A percentile compares a stretch with the other conserved stretches of the same genome.
These are phyloP conservation scores for Caradrina kadenii DNA, from an alignment of 2,888 invertebrate species.

Conservation along the genomic window DNA sequence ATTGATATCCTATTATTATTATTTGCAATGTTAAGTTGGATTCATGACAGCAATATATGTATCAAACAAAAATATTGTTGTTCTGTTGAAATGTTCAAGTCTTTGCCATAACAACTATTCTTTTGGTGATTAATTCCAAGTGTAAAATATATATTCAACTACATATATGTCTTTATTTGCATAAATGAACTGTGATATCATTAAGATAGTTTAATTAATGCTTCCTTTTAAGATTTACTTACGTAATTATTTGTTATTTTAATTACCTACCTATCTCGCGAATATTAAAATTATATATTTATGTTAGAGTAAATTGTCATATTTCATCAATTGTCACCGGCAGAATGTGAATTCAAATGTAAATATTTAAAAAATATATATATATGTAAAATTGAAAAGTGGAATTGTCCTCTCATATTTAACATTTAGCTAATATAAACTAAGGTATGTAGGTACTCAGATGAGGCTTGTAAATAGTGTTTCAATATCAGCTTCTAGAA, in stretches of 20 bases:
- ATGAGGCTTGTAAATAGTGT: conserved; percentile 86
- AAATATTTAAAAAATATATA: conserved; percentile 75
- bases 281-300: conserved; percentile 53
- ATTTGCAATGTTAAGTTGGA: conserved; percentile 54
- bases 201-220: conserved; percentile 87
- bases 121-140: conserved; percentile 61
- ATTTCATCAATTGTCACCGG: conserved; percentile 67
- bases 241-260: conserved; percentile 63
- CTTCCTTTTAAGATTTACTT: conserved; percentile 75
- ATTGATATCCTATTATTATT: conserved; percentile 64
- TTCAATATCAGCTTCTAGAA: conserved; percentile 74
- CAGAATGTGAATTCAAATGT: conserved; percentile 77
- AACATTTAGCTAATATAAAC: conserved; percentile 65
- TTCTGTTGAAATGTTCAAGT: conserved; percentile 62
- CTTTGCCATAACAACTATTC: conserved; percentile 77
- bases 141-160: conserved; percentile 63
- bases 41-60: conserved; percentile 27
- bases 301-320: conserved; percentile 62
- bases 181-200: conserved; percentile 91
- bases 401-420: conserved; percentile 84
- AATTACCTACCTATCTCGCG: conserved; percentile 36
- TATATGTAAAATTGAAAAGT: conserved; percentile 74
- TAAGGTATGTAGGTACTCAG: conserved; percentile 73
- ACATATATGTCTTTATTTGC: conserved; percentile 83
- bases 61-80: conserved; percentile 54